Evolutionary conservation across 2,888 invertebrate genomes (phyloP).

Genomic region (Petrolisthes manimaculis): DNA sequence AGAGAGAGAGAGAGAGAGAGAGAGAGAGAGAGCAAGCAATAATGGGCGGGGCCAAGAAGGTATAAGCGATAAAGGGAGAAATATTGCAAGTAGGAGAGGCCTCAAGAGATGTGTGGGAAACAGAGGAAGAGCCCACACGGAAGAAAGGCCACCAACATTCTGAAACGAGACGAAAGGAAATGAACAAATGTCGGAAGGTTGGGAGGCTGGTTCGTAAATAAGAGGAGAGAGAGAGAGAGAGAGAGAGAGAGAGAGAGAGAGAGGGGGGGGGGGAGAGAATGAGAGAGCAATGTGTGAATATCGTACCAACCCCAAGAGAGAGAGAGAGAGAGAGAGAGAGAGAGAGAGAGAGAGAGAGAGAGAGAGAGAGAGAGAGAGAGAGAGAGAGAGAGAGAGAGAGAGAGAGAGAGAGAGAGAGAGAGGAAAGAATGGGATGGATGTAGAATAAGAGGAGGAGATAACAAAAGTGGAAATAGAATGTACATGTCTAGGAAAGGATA

Average conservation of each 20-base stretch:
- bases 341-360: background rate
- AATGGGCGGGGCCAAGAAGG: background rate
- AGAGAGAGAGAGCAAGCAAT: conserved; percentile 2
- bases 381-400: background rate
- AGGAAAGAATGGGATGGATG: background rate
- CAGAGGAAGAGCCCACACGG: too few species aligned
- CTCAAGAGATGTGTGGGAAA: too few species aligned
- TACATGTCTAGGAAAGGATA: too few species aligned
- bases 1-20: conserved; percentile 1
- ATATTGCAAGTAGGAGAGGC: background rate
- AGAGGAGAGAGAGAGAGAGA: background rate
- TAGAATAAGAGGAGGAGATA: background rate
- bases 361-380: background rate
- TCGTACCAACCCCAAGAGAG: background rate
- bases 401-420: background rate
- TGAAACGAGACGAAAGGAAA: too few species aligned
- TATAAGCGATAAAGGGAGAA: conserved; percentile 1
- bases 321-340: background rate
- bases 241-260: background rate
- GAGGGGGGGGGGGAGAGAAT: background rate
- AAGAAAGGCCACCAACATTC: too few species aligned
- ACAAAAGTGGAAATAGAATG: background rate
- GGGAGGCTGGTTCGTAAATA: background rate
- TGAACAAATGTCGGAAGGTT: too few species aligned
- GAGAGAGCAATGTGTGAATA: background rate